A percentile compares a stretch with the other conserved stretches of the same genome.
These are phyloP conservation scores for Cyanistes caeruleus DNA, from an alignment of 2,113 vertebrate genomes.

Conservation along the genomic window DNA sequence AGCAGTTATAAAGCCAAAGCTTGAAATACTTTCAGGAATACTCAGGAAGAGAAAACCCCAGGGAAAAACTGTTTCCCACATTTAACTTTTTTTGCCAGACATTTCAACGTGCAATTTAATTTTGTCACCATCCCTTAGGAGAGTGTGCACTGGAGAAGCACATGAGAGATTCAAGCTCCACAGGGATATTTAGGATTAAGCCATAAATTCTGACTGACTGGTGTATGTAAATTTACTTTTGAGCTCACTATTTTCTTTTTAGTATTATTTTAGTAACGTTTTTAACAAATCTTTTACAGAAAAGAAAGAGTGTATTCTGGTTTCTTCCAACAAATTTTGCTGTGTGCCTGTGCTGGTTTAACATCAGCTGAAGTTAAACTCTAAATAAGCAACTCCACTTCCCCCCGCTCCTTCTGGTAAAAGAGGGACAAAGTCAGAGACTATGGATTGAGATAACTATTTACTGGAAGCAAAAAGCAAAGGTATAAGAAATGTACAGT, in stretches of 20 bases:
- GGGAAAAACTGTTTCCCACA: neutral
- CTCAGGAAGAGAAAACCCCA: neutral
- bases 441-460: fast-evolving
- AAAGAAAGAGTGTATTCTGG: neutral
- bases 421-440: neutral
- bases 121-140: neutral
- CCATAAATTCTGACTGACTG: neutral
- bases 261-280: neutral
- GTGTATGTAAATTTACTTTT: neutral
- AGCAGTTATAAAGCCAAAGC: neutral
- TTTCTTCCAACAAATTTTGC: neutral
- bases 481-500: neutral
- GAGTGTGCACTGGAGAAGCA: neutral
- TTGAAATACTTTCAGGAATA: neutral
- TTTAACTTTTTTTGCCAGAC: neutral
- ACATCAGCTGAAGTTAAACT: neutral
- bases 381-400: neutral
- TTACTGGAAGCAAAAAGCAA: neutral
- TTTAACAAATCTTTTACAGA: neutral
- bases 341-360: neutral
- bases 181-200: neutral
- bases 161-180: neutral
- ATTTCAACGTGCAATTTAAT: neutral
- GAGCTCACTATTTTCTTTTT: neutral
- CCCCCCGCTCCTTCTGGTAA: neutral